Conservation (phyloP, 2,113 vertebrate species). For the Chionodraco myersi region DNA sequence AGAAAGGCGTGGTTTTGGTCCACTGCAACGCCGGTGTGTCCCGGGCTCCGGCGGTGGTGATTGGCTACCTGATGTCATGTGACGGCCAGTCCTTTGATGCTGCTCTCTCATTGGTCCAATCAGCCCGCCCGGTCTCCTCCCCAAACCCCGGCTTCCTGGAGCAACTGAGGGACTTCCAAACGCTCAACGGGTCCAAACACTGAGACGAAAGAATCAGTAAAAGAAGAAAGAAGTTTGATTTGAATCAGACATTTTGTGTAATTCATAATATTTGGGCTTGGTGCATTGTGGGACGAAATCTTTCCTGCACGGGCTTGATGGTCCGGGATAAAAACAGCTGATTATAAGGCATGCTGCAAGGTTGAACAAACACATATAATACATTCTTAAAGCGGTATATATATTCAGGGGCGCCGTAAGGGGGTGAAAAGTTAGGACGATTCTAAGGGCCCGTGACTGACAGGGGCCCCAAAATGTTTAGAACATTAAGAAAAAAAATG, state of each 20-base stretch:
- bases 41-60: slow-evolving; percentile 89
- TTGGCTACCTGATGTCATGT: slow-evolving; percentile 92
- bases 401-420: too few relatives aligned
- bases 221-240: background rate
- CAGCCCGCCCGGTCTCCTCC: slow-evolving; percentile 86
- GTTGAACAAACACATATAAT: background rate
- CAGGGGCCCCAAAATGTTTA: too few relatives aligned
- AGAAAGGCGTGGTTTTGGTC: slow-evolving; percentile 93
- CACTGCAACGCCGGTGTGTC: slow-evolving; percentile 97
- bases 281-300: background rate
- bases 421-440: too few relatives aligned
- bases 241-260: background rate
- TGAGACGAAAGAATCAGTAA: slow-evolving; percentile 6
- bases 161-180: slow-evolving; percentile 83
- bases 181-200: slow-evolving; percentile 51
- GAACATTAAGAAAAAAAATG: too few relatives aligned
- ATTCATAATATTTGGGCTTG: background rate
- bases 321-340: background rate
- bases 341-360: background rate
- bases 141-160: slow-evolving; percentile 95
- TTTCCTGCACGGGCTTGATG: background rate
- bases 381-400: too few relatives aligned
- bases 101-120: slow-evolving; percentile 90
- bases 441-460: too few relatives aligned
- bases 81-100: slow-evolving; percentile 87